Base-by-base conservation (phyloP, 2,797 vertebrate genomes). In the Lagocephalus sceleratus region DNA sequence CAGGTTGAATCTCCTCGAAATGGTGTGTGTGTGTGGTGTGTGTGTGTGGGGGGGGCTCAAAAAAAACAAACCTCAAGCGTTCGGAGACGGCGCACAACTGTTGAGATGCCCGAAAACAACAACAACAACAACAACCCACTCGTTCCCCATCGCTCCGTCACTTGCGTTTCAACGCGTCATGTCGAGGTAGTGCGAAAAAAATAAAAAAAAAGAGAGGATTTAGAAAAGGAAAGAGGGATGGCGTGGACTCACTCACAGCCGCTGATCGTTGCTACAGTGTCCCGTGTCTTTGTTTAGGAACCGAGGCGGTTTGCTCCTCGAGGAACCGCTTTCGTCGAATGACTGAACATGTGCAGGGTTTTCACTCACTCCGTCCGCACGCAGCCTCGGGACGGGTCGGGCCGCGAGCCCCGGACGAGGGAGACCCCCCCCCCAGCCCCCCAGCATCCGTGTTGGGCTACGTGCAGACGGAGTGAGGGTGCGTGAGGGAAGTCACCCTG, bases 221-320 rank as follows among this genome's bases (percentile, higher is more conserved):
- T 47, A 63, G 45, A 12, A 5, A n/a, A 35, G 20, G 9, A 35
- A 63, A 64, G 56, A 44, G 57, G 57, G 41, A 64, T 35, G 57
- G 56, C 51, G 68, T 58, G 42, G 56, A 63, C 64, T 71, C 47
- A 55, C 68, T 84, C 85, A 86, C 78, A 83, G 83, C 73, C 57
- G 64, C 68, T 61, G 68, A 87, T 84, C 75, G 54, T 83, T 84
- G 81, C 87, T 89, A 89, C 87, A 89, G 85, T 85, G 61, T 77
- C 45, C 49, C 54, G 83, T 85, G 84, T 85, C 85, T 71, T 73
- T 57, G 44, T 43, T 20, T 61, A 23, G 59, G 65, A 64, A 63
- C 14, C n/a, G 19, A 51, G 69, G 52, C 39, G 29, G 57, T 39
- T 76, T 68, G 57, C 55, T 77, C 64, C 40, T 65, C 26, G 60